These are phyloP conservation scores for Amazona guildingii DNA, from an alignment of 2,113 vertebrate species.

Conservation along the genomic window DNA sequence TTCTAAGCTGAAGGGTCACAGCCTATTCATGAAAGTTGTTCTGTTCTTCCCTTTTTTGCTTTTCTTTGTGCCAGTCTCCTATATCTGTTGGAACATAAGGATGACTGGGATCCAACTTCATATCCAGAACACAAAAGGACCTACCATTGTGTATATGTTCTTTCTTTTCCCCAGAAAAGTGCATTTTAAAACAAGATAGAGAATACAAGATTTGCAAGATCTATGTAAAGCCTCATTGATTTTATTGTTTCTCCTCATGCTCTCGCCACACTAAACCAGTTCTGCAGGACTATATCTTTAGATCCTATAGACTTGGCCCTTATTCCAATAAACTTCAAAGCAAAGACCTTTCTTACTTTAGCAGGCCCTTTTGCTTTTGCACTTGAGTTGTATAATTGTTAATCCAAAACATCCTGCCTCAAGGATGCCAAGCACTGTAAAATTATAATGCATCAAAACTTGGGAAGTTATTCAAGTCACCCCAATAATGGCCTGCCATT, in stretches of 20 bases:
- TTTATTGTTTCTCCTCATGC: background rate
- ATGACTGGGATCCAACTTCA: background rate
- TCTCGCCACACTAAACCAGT: background rate
- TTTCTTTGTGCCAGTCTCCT: background rate
- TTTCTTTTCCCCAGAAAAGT: background rate
- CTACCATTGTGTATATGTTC: background rate
- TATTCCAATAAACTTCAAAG: constrained; percentile 35
- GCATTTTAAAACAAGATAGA: background rate
- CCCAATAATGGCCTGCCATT: background rate
- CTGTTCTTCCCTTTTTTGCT: background rate
- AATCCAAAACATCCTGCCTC: constrained; percentile 28
- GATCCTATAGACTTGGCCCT: background rate
- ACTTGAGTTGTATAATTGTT: background rate
- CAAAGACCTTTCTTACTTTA: background rate
- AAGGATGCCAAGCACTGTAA: background rate
- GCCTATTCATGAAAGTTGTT: background rate
- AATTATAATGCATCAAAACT: background rate
- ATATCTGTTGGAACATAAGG: background rate
- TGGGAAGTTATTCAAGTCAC: background rate
- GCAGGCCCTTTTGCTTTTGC: background rate
- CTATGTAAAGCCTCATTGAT: constrained; percentile 11
- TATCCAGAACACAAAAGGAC: background rate
- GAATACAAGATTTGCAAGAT: background rate
- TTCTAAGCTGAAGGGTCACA: background rate
- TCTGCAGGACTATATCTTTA: background rate